Evolutionary conservation across 2,113 vertebrate species (phyloP).

Genomic region (Sebastes schlegelii): DNA sequence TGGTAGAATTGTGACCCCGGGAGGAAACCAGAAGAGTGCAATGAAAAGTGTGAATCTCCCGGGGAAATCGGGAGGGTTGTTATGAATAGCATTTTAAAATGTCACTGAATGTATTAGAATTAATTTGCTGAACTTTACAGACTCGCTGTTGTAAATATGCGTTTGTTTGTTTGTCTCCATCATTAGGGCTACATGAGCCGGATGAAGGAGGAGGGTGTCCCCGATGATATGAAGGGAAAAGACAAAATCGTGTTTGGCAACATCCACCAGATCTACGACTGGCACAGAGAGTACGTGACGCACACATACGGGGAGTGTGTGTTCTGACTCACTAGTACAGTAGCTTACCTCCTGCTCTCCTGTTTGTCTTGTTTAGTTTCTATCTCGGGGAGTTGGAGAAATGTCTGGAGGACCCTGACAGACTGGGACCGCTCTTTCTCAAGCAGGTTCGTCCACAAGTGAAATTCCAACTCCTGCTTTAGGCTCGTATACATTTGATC

Average conservation of each 20-base stretch:
- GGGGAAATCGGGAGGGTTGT: not conserved
- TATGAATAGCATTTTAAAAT: not conserved
- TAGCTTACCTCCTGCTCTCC: not conserved
- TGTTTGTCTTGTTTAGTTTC: conserved; percentile 85
- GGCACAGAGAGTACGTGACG: conserved; percentile 96
- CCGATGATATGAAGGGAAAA: conserved; percentile 99
- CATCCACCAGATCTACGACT: conserved; percentile 98
- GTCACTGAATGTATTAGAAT: not conserved
- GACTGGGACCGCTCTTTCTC: conserved; percentile 93
- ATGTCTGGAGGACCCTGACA: conserved; percentile 98
- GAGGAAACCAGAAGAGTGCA: too few species aligned
- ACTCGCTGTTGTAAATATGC: not conserved
- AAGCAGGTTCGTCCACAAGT: conserved; percentile 89
- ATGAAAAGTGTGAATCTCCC: too few species aligned
- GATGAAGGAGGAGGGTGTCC: conserved; percentile 97
- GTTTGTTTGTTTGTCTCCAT: conserved; percentile 3
- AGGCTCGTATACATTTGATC: not conserved
- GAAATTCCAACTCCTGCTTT: not conserved
- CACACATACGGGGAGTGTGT: not conserved
- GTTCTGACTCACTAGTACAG: not conserved
- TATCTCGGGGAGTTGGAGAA: conserved; percentile 97
- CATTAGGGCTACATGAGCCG: conserved; percentile 95
- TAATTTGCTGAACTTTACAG: not conserved
- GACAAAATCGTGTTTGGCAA: conserved; percentile 99
- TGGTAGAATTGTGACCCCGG: too few species aligned